Evolutionary conservation across 2,888 invertebrate genomes (phyloP).

Genomic region (Campaea margaritaria): DNA sequence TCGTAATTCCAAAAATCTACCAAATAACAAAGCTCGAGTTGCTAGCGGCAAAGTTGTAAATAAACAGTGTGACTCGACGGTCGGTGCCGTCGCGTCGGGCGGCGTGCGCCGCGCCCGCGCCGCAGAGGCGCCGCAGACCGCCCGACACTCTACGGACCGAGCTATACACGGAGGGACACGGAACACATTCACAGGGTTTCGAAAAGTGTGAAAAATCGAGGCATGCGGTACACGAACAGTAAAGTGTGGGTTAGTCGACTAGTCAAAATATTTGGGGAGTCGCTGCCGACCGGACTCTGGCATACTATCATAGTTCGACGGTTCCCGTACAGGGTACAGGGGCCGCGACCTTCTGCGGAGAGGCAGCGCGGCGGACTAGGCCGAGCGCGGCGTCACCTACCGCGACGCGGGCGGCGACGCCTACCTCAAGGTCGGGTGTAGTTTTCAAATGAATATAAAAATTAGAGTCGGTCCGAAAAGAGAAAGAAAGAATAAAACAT

Average conservation of each 20-base stretch:
- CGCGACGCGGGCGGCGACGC: no score
- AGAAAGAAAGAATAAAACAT: slow-evolving; percentile 70
- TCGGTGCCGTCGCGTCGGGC: slow-evolving; percentile 49
- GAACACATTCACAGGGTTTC: slow-evolving; percentile 74
- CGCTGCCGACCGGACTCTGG: slow-evolving; percentile 57
- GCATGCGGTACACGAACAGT: slow-evolving; percentile 72
- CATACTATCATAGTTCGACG: slow-evolving; percentile 26
- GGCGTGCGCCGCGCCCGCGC: slow-evolving; percentile 45
- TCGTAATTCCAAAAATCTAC: slow-evolving; percentile 58
- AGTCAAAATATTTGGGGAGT: slow-evolving; percentile 71
- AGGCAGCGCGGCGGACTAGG: slow-evolving; percentile 45
- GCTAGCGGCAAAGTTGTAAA: slow-evolving; percentile 72
- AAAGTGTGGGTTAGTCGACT: slow-evolving; percentile 62
- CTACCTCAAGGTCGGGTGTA: slow-evolving; percentile 48
- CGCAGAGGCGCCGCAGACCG: slow-evolving; percentile 49
- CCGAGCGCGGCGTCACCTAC: no score
- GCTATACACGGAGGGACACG: slow-evolving; percentile 64
- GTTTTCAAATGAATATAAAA: slow-evolving; percentile 47
- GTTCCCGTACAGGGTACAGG: slow-evolving; percentile 33
- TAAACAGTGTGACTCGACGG: slow-evolving; percentile 62
- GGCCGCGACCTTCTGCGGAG: slow-evolving; percentile 6
- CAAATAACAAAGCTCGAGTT: slow-evolving; percentile 69
- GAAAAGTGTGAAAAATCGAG: slow-evolving; percentile 63
- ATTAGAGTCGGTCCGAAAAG: slow-evolving; percentile 58
- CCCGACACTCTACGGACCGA: slow-evolving; percentile 48